Evolutionary conservation across 2,888 invertebrate species (phyloP).

Genomic region (Lepidonotus clava): DNA sequence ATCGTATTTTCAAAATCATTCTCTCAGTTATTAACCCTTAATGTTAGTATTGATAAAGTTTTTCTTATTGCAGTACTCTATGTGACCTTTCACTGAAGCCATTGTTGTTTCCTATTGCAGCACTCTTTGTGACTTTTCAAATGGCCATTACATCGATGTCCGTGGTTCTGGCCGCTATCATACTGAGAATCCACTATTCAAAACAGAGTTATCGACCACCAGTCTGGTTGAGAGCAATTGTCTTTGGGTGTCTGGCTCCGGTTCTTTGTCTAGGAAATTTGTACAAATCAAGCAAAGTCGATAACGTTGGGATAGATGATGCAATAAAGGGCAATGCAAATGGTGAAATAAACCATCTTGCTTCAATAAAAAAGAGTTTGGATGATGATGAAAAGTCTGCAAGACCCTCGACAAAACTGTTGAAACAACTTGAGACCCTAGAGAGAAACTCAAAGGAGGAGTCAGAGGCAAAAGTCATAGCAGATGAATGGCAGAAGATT

Average conservation of each 20-base stretch:
- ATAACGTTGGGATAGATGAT: background rate
- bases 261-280: background rate
- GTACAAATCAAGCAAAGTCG: background rate
- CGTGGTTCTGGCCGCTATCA: background rate
- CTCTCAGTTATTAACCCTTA: background rate
- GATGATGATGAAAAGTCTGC: background rate
- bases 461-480: background rate
- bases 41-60: too few species aligned
- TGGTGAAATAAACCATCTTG: background rate
- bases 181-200: background rate
- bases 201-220: background rate
- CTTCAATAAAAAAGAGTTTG: background rate
- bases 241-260: background rate
- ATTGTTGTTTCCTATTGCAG: background rate
- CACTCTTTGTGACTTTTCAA: background rate
- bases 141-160: background rate
- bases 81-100: too few species aligned
- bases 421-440: background rate
- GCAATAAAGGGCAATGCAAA: background rate
- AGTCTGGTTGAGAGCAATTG: background rate
- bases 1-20: background rate
- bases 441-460: background rate
- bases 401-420: background rate
- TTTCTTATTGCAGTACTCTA: too few species aligned
- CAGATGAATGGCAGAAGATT: background rate